Conservation (phyloP, 2,888 invertebrate genomes). For the Thymelicus sylvestris region DNA sequence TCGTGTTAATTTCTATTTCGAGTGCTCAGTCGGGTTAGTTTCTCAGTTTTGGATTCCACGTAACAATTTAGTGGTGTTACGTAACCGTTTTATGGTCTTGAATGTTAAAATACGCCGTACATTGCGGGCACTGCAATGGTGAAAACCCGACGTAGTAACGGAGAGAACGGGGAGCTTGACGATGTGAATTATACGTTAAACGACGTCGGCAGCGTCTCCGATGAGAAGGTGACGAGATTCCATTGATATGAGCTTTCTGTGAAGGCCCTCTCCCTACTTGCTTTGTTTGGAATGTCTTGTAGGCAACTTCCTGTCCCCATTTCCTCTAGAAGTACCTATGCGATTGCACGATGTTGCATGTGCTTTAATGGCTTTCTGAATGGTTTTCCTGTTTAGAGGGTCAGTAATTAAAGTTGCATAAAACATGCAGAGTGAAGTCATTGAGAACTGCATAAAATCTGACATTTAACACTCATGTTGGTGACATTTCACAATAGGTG, state of each 20-base stretch:
- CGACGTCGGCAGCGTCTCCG: constrained; percentile 78
- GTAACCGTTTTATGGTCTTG: constrained; percentile 63
- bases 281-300: constrained; percentile 57
- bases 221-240: constrained; percentile 78
- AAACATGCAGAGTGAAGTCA: not conserved
- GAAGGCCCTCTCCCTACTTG: constrained; percentile 56
- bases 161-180: constrained; percentile 81
- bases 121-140: constrained; percentile 72
- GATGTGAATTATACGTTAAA: constrained; percentile 77
- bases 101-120: constrained; percentile 66
- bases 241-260: constrained; percentile 54
- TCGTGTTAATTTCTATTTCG: constrained; percentile 63
- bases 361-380: constrained; percentile 50
- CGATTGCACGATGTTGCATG: constrained; percentile 70
- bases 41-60: constrained; percentile 59
- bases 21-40: constrained; percentile 54
- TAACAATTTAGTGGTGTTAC: constrained; percentile 60
- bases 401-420: not conserved
- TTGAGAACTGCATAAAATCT: not conserved
- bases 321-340: constrained; percentile 51
- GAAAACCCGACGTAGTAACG: constrained; percentile 84
- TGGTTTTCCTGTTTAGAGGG: not conserved
- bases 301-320: constrained; percentile 68
- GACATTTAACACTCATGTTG: not conserved
- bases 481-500: not conserved